Evolutionary conservation across 2,797 vertebrate genomes (phyloP), one percentile per base, ranked within the genome.

Genomic region (Amphiprion clarkii): DNA sequence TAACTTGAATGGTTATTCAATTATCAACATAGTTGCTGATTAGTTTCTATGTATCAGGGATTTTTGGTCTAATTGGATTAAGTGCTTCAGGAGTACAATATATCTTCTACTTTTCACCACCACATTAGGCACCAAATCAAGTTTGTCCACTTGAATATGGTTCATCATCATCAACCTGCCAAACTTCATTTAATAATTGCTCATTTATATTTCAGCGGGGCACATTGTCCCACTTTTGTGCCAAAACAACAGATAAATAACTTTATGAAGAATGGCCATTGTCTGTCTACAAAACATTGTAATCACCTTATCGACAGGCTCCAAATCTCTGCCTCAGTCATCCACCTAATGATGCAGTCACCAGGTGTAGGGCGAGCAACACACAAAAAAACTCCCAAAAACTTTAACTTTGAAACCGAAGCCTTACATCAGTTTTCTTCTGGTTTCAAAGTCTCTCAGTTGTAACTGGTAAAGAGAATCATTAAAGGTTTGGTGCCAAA

Each of bases 401-500:
- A 51, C 33, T 57, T 55, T 70, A 58, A 44, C 70, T 80, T 79
- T 85, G 71, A 82, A 87, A 82, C 76, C 4, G 19, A 81, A 82
- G 59, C 54, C 61, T 71, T 60, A 51, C 67, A 39, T 79, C 40
- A 71, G 48, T 73, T 78, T 54, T 71, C 67, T 74, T 74, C 72
- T 81, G 67, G 19, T 82, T 84, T 88, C 73, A 82, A 68, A 80
- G 76, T 73, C 70, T 76, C 65, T 83, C 78, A 59, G 69, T 81
- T 84, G 49, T 81, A 75, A 62, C 71, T 57, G 67, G 74, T 82
- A 82, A 85, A 86, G 63, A 74, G 71, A 90, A 87, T 74, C 73
- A 88, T 86, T 71, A 82, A 84, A 76, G 69, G 49, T 74, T 72
- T 74, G 57, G 60, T 86, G 82, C 85, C 89, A 88, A 85, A 81